Conservation (phyloP, 1,140 invertebrate genomes). For the Hypothenemus hampei region DNA sequence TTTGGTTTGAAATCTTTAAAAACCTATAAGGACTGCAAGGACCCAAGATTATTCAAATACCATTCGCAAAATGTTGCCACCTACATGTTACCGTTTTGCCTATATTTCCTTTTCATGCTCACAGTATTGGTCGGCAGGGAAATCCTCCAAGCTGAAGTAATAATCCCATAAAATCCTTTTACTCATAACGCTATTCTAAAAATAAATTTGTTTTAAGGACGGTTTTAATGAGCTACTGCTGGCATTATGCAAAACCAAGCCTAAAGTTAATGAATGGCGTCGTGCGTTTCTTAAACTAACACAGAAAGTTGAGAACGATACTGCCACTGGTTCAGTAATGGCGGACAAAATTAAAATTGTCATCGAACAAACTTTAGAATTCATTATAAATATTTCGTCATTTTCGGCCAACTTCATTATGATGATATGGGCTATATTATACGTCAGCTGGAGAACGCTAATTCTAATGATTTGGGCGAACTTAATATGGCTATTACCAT, state of each 20-base stretch:
- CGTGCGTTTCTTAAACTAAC: too few relatives aligned
- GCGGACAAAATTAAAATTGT: slow-evolving; percentile 8
- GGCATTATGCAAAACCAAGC: not conserved
- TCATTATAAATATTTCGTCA: slow-evolving; percentile 10
- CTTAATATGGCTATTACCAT: slow-evolving; percentile 16
- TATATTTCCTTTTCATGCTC: slow-evolving; percentile 11
- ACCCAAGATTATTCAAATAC: slow-evolving; percentile 9
- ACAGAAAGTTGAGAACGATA: too few relatives aligned
- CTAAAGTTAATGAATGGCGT: not conserved
- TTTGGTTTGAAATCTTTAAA: slow-evolving; percentile 2
- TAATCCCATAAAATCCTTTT: not conserved
- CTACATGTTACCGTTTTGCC: not conserved
- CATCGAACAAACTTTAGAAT: slow-evolving; percentile 3
- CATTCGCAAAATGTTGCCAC: not conserved
- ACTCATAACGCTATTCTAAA: not conserved
- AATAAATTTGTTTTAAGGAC: slow-evolving; percentile 4
- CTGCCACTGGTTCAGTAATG: not conserved
- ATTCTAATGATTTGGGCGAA: slow-evolving; percentile 22
- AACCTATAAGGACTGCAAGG: slow-evolving; percentile 9
- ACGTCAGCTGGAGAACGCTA: slow-evolving; percentile 9
- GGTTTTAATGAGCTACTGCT: not conserved
- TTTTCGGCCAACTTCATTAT: slow-evolving; percentile 17
- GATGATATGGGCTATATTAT: slow-evolving; percentile 21
- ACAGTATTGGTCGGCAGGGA: slow-evolving; percentile 4
- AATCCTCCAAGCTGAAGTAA: slow-evolving; percentile 10